Percentiles rank a stretch among this genome's conserved stretches.
phyloP scores from a whole-genome alignment of 2,888 invertebrate genomes.

The Drosophila acutilabella region DNA sequence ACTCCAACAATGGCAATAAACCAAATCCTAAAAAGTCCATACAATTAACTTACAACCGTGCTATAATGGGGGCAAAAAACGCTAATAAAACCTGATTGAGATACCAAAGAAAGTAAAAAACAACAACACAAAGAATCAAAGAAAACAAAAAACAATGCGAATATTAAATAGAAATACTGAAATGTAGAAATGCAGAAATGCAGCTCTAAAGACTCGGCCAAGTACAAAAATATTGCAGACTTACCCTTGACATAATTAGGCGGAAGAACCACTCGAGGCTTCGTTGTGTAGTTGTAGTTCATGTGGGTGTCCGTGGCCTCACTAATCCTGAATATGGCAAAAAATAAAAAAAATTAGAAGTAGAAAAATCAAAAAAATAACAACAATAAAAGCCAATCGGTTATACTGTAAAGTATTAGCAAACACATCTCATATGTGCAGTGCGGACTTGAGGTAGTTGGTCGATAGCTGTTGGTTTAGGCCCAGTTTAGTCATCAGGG shows the following conservation, averaged over 20 bases:
- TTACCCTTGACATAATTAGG: slow-evolving; percentile 92
- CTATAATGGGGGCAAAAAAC: slow-evolving; percentile 10
- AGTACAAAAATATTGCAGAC: slow-evolving; percentile 43
- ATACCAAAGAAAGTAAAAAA: slow-evolving; percentile 22
- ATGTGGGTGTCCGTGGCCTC: slow-evolving; percentile 86
- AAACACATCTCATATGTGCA: slow-evolving; percentile 18
- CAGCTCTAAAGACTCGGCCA: slow-evolving; percentile 8
- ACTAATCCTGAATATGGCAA: slow-evolving; percentile 78
- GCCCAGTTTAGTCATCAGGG: slow-evolving; percentile 43
- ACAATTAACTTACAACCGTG: slow-evolving; percentile 36
- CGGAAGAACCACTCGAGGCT: slow-evolving; percentile 89
- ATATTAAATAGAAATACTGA: slow-evolving; percentile 15
- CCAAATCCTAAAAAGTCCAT: slow-evolving; percentile 43
- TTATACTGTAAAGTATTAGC: slow-evolving; percentile 23
- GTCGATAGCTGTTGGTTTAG: slow-evolving; percentile 8
- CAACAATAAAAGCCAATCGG: slow-evolving; percentile 22
- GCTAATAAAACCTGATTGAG: slow-evolving; percentile 38
- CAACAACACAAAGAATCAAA: neutral
- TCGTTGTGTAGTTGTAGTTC: slow-evolving; percentile 88
- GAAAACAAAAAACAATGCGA: slow-evolving; percentile 2
- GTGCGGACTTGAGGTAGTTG: neutral
- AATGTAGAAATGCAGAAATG: slow-evolving; percentile 10
- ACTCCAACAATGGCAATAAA: slow-evolving; percentile 37
- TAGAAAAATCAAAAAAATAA: slow-evolving; percentile 45
- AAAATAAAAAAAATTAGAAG: slow-evolving; percentile 22